phyloP scores from a whole-genome alignment of 2,113 vertebrate genomes.

The Sphyrna mokarran region DNA sequence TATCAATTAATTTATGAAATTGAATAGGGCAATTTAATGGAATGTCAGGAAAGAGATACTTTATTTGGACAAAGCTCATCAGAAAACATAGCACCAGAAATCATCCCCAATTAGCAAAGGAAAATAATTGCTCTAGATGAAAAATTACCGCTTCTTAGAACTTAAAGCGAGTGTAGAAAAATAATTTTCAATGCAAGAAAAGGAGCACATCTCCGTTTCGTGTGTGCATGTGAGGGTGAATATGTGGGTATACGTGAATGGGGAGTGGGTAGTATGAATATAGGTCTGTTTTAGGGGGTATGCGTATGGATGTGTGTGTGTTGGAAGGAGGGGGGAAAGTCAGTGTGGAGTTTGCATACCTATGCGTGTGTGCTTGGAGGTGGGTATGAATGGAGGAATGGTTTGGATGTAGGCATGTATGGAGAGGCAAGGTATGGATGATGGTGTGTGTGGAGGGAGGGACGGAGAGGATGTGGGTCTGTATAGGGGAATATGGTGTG shows the following conservation, averaged over 20 bases:
- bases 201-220: conserved; percentile 33
- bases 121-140: not conserved
- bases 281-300: too few relatives aligned
- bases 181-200: not conserved
- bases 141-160: not conserved
- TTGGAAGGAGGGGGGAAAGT: not conserved
- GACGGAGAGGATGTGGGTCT: too few relatives aligned
- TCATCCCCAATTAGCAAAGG: not conserved
- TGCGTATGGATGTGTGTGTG: too few relatives aligned
- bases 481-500: too few relatives aligned
- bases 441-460: too few relatives aligned
- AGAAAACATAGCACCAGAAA: not conserved
- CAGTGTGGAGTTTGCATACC: not conserved
- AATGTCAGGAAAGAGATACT: not conserved
- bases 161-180: not conserved
- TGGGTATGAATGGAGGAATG: too few relatives aligned
- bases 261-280: too few relatives aligned
- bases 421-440: too few relatives aligned
- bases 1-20: not conserved
- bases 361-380: too few relatives aligned
- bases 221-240: conserved; percentile 45
- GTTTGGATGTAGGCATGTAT: too few relatives aligned
- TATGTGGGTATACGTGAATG: too few relatives aligned
- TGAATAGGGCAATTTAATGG: not conserved
- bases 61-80: not conserved